Evolutionary conservation across 2,113 vertebrate species (phyloP).

Genomic region (Nesogale talazaci): DNA sequence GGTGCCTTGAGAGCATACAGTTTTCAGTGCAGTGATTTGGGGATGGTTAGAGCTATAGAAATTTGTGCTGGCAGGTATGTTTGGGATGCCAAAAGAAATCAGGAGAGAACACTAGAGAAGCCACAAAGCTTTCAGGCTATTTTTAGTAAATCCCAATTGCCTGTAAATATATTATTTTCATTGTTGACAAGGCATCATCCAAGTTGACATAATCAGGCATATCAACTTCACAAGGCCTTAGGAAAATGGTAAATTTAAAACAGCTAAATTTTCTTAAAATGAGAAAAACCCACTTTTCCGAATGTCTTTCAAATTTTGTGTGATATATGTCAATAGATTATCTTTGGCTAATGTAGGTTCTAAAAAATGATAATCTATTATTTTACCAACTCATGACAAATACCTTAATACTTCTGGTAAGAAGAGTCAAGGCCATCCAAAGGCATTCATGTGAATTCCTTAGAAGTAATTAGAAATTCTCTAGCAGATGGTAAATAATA

Average conservation of each 20-base stretch:
- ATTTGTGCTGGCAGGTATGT: not conserved
- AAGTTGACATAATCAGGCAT: not conserved
- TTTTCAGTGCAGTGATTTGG: not conserved
- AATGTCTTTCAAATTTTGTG: not conserved
- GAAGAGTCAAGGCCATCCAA: not conserved
- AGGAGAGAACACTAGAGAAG: not conserved
- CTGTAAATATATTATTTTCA: not conserved
- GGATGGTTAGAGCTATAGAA: not conserved
- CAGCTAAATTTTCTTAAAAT: not conserved
- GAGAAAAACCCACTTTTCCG: not conserved
- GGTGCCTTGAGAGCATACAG: not conserved
- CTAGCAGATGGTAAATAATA: not conserved
- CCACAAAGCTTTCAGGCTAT: not conserved
- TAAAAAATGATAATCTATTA: conserved; percentile 17
- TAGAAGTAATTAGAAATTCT: not conserved
- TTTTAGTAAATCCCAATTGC: not conserved
- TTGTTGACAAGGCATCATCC: not conserved
- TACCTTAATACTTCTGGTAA: not conserved
- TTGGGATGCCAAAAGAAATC: conserved; percentile 26
- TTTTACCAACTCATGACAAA: not conserved
- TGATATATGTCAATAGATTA: not conserved
- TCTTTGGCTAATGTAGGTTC: not conserved
- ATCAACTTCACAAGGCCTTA: not conserved
- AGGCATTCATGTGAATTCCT: not conserved
- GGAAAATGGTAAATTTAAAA: conserved; percentile 11